Evolutionary conservation across 2,888 invertebrate genomes (phyloP), one percentile per base, ranked within the genome.

Genomic region (Allacma fusca): DNA sequence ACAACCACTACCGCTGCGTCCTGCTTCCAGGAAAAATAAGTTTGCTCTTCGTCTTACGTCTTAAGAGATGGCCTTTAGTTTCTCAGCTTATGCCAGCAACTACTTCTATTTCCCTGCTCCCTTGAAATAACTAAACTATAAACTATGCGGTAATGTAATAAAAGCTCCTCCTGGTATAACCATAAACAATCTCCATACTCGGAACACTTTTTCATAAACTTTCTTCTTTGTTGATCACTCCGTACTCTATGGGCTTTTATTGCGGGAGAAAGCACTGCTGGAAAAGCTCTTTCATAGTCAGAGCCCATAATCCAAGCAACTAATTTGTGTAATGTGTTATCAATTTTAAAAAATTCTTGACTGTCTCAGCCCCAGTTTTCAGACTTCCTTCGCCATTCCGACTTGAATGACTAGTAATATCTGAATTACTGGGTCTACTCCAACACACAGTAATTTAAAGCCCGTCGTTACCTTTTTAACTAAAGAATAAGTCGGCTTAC

Each of bases 101-200:
- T 50, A 2, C 24, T 26, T 23, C 65, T 50, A 50, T n/a, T 62
- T 24, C 12, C 28, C 29, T 1, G 16, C 13, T 28, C 28, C 29
- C 26, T 26, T n/a, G 26, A 65, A 1, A 65, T 28, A 65, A 65
- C 28, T 19, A 19, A 65, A 26, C 28, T 65, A 65, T 65, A 65
- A 65, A 65, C 28, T 65, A 28, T 28, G 19, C 26, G 1, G 26
- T 65, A 65, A 65, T 65, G 65, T 65, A 65, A 65, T 65, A 65
- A 65, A 65, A n/a, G 29, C 65, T 13, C 23, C 13, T 65, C n/a
- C 65, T 65, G 9, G n/a, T 65, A 29, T 65, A 65, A 29, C 65
- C 65, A 65, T 65, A 65, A 65, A 65, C 65, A 19, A 65, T 65
- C 65, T 65, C 29, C 65, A 28, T 26, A 19, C 65, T 67, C 29